These are phyloP conservation scores for Eumacrocentrus americanus DNA, from an alignment of 2,888 invertebrate species.

Conservation along the genomic window DNA sequence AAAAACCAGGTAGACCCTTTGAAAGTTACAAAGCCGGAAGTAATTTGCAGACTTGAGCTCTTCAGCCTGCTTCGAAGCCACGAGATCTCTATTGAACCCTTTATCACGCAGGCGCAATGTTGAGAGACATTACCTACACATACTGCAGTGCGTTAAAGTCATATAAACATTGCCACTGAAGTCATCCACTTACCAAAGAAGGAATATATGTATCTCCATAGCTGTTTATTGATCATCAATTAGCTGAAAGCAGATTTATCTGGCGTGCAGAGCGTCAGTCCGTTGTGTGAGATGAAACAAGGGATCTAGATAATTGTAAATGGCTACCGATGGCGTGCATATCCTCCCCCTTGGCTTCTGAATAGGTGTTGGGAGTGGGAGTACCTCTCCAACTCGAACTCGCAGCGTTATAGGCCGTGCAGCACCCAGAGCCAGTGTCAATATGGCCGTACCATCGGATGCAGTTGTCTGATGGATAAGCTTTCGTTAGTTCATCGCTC, in stretches of 20 bases:
- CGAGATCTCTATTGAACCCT: slow-evolving; percentile 23
- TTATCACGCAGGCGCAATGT: slow-evolving; percentile 21
- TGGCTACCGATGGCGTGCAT: neutral
- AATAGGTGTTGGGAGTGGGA: neutral
- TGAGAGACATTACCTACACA: neutral
- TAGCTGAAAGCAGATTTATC: slow-evolving; percentile 14
- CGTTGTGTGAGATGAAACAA: neutral
- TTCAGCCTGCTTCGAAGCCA: neutral
- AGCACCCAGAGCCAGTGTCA: slow-evolving; percentile 33
- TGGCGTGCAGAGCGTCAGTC: too few relatives aligned
- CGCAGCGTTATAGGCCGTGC: neutral
- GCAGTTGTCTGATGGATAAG: slow-evolving; percentile 33
- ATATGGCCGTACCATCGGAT: slow-evolving; percentile 36
- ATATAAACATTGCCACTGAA: too few relatives aligned
- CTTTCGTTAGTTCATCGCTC: slow-evolving; percentile 27
- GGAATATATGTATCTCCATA: neutral
- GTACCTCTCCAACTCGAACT: neutral
- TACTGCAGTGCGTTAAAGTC: too few relatives aligned
- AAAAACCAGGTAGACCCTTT: neutral
- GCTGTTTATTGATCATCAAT: slow-evolving; percentile 20
- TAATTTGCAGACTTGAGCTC: slow-evolving; percentile 17
- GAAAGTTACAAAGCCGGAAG: slow-evolving; percentile 3
- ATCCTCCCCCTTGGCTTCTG: neutral
- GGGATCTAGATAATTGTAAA: slow-evolving; percentile 9
- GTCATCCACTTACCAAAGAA: too few relatives aligned